A percentile compares a stretch with the other conserved stretches of the same genome.
Evolutionary conservation across 2,888 invertebrate species (phyloP).

Genomic region (Tipula confusa): DNA sequence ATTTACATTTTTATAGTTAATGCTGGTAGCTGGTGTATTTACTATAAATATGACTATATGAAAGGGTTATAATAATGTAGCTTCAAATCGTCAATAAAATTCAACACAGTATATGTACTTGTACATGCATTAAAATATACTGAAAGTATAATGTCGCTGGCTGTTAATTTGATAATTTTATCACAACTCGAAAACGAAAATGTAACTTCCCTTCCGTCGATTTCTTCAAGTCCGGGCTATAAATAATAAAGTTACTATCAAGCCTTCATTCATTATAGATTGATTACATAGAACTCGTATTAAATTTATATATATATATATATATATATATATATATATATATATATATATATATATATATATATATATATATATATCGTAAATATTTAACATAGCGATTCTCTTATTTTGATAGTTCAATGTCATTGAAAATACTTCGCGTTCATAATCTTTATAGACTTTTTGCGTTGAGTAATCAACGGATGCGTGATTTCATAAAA

Average conservation of each 20-base stretch:
- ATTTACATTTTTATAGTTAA: too few relatives aligned
- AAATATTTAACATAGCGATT: not conserved
- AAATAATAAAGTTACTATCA: not conserved
- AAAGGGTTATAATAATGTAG: too few relatives aligned
- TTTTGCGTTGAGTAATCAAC: not conserved
- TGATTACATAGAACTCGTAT: not conserved
- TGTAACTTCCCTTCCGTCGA: not conserved
- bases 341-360: not conserved
- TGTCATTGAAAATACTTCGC: not conserved
- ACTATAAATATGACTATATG: too few relatives aligned
- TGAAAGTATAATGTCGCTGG: not conserved
- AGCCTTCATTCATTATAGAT: not conserved
- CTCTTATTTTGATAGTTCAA: not conserved
- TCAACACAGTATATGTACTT: not conserved
- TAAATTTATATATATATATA: too few relatives aligned
- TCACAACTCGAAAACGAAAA: not conserved
- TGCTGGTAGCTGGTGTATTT: too few relatives aligned
- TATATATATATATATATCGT: not conserved
- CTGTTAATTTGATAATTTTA: not conserved
- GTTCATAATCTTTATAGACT: not conserved
- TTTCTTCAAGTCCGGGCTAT: not conserved
- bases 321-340: too few relatives aligned
- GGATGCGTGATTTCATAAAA: not conserved
- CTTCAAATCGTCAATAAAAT: too few relatives aligned
- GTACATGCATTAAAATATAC: not conserved